Conservation (phyloP, 2,797 vertebrate genomes). For the Gadopsis marmoratus region DNA sequence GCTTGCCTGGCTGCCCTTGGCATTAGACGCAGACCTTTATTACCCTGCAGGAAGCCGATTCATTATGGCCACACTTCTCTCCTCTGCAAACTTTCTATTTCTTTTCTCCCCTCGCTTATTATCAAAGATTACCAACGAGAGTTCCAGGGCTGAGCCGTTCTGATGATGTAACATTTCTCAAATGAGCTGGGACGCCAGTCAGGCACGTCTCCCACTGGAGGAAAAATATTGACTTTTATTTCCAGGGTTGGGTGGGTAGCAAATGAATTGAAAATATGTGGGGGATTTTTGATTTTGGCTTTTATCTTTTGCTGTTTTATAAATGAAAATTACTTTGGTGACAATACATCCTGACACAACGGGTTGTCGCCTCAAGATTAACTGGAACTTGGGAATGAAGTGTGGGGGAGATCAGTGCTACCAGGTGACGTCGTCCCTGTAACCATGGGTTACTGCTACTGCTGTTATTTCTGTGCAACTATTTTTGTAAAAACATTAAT, state of each 20-base stretch:
- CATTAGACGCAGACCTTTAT: slow-evolving; percentile 81
- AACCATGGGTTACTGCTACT: slow-evolving; percentile 78
- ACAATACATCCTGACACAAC: slow-evolving; percentile 40
- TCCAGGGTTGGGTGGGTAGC: slow-evolving; percentile 24
- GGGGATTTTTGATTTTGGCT: no score
- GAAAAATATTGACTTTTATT: slow-evolving; percentile 36
- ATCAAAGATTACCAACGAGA: slow-evolving; percentile 75
- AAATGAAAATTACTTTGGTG: slow-evolving; percentile 51
- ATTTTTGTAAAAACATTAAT: slow-evolving; percentile 84
- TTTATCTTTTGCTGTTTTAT: slow-evolving; percentile 33
- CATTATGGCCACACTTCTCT: slow-evolving; percentile 71
- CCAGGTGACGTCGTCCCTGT: slow-evolving; percentile 67
- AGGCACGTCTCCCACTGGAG: slow-evolving; percentile 55
- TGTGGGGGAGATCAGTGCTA: slow-evolving; percentile 65
- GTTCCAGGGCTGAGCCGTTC: slow-evolving; percentile 61
- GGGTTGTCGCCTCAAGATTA: slow-evolving; percentile 45
- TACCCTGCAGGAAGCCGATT: slow-evolving; percentile 76
- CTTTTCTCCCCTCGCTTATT: slow-evolving; percentile 64
- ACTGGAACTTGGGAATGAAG: slow-evolving; percentile 59
- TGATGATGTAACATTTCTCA: slow-evolving; percentile 67
- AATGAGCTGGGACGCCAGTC: slow-evolving; percentile 65
- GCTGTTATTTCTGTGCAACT: slow-evolving; percentile 77
- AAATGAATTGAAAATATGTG: slow-evolving; percentile 46
- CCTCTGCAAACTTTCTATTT: slow-evolving; percentile 73
- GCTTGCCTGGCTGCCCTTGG: slow-evolving; percentile 78